Percentiles rank a stretch among this genome's conserved stretches.
Conservation (phyloP, 2,113 vertebrate species). For the Alces alces region DNA sequence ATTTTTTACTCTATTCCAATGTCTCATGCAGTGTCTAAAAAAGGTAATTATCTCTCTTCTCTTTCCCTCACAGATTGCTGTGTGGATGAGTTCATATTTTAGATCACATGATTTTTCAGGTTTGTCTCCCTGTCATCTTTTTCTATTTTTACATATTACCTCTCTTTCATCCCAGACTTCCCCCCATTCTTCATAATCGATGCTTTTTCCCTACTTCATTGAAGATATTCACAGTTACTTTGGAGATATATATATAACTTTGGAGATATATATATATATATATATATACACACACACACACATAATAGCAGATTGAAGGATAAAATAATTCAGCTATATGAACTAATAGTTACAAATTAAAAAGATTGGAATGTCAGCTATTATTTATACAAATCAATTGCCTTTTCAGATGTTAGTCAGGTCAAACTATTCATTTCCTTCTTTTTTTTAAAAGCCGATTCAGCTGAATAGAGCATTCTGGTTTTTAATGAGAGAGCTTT, state of each 20-base stretch:
- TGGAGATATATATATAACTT: not conserved
- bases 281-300: not conserved
- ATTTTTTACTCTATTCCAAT: not conserved
- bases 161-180: not conserved
- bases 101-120: not conserved
- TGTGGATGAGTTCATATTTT: not conserved
- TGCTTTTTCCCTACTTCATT: not conserved
- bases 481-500: constrained; percentile 46
- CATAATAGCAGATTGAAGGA: not conserved
- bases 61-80: not conserved
- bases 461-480: not conserved
- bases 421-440: constrained; percentile 31
- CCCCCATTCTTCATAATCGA: not conserved
- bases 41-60: not conserved
- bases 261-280: not conserved
- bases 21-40: not conserved
- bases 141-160: not conserved
- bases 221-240: not conserved
- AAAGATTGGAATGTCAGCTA: not conserved
- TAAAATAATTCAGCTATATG: constrained; percentile 13
- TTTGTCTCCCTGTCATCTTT: not conserved
- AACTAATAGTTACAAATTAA: constrained; percentile 42
- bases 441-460: not conserved
- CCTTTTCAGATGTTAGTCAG: constrained; percentile 35
- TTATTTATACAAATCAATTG: constrained; percentile 45